These are phyloP conservation scores for Archegozetes longisetosus DNA, from an alignment of 1,140 invertebrate genomes.

Conservation along the genomic window DNA sequence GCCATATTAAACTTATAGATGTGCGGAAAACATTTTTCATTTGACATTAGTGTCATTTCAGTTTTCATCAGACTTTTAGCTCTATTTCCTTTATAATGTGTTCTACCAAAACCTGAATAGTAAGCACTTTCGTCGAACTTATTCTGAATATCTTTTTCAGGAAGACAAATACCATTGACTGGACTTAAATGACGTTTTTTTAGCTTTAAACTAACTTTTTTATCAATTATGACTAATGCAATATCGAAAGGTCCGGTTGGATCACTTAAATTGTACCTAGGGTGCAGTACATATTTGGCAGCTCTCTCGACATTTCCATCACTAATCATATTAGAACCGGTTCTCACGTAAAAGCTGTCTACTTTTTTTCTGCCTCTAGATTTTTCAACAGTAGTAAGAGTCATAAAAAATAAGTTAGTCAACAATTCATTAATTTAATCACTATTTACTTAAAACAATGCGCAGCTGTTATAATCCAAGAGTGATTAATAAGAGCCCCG, in stretches of 20 bases:
- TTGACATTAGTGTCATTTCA: background rate
- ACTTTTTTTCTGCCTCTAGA: background rate
- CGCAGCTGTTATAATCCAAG: conserved; percentile 39
- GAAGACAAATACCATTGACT: background rate
- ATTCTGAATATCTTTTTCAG: background rate
- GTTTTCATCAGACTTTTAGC: background rate
- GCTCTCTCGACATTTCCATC: background rate
- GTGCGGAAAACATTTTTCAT: background rate
- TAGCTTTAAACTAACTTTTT: background rate
- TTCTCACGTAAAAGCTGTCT: background rate
- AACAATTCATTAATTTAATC: background rate
- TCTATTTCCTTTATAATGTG: background rate
- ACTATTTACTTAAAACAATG: conserved; percentile 28
- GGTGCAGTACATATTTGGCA: background rate
- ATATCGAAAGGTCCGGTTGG: background rate
- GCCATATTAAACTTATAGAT: background rate
- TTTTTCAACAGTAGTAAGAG: background rate
- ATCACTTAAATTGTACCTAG: background rate
- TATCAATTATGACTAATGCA: background rate
- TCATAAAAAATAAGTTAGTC: background rate
- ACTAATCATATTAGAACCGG: background rate
- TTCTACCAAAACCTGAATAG: background rate
- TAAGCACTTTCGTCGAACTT: background rate
- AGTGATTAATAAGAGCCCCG: conserved; percentile 35
- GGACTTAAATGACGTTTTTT: background rate